Conservation (phyloP, 2,888 invertebrate species). For the Odontothrips loti region DNA sequence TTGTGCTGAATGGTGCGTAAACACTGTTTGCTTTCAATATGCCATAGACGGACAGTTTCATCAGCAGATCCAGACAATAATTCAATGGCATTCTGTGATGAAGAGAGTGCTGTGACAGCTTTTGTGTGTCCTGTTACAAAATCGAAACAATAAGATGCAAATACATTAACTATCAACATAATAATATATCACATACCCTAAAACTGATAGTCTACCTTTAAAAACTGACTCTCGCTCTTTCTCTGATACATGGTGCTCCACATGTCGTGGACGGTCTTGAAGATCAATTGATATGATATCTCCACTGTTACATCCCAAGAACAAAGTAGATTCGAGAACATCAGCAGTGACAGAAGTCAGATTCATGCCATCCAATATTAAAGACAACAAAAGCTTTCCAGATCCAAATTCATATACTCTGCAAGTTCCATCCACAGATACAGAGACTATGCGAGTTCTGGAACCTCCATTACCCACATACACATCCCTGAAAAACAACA, state of each 20-base stretch:
- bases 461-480: constrained; percentile 67
- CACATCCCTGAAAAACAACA: constrained; percentile 56
- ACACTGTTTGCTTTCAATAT: constrained; percentile 70
- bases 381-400: constrained; percentile 64
- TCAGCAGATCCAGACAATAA: constrained; percentile 75
- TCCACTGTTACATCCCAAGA: constrained; percentile 69
- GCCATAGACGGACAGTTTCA: constrained; percentile 73
- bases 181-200: not conserved
- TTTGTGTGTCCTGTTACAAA: constrained; percentile 58
- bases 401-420: constrained; percentile 66
- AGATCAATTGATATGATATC: constrained; percentile 64
- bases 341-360: constrained; percentile 68
- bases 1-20: constrained; percentile 66
- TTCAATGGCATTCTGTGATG: constrained; percentile 66
- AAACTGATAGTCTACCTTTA: constrained; percentile 30
- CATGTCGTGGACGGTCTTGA: constrained; percentile 61
- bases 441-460: constrained; percentile 66
- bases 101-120: constrained; percentile 64
- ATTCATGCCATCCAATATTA: constrained; percentile 64
- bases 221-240: constrained; percentile 54
- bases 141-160: not conserved
- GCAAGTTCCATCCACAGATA: constrained; percentile 76
- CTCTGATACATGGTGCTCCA: constrained; percentile 58
- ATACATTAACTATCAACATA: not conserved
- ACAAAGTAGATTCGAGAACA: constrained; percentile 63